Conservation (phyloP, 2,797 vertebrate species). For the Acrossocheilus wenchowensis region DNA sequence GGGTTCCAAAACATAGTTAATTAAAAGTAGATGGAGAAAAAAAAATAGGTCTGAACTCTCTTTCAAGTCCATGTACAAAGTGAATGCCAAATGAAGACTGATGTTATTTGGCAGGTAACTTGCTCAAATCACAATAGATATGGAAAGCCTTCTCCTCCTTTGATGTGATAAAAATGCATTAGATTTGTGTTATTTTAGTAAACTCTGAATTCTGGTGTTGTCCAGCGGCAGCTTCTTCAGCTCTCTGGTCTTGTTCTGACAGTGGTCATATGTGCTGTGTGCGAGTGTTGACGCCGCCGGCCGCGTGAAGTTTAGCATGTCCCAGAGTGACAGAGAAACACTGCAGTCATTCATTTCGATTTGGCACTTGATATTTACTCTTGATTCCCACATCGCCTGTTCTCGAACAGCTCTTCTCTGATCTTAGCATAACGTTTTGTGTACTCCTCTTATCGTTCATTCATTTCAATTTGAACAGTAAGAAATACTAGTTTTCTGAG, state of each 20-base stretch:
- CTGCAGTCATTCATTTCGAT: not conserved
- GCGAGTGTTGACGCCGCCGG: conserved; percentile 54
- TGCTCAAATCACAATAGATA: no score
- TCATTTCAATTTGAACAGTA: not conserved
- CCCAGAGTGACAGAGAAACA: conserved; percentile 47
- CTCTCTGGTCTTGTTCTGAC: conserved; percentile 63
- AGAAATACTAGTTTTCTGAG: not conserved
- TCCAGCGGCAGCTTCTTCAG: conserved; percentile 1
- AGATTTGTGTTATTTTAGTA: no score
- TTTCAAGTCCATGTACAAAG: not conserved
- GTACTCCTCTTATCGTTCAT: not conserved
- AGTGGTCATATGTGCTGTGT: conserved; percentile 67
- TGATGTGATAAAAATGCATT: not conserved
- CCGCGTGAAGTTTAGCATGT: conserved; percentile 61
- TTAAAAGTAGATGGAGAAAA: not conserved
- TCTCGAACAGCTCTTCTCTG: not conserved
- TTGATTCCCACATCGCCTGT: not conserved
- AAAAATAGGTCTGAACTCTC: not conserved
- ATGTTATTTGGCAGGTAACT: no score
- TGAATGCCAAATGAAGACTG: no score
- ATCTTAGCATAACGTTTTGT: not conserved
- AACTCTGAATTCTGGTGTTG: not conserved
- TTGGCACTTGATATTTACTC: not conserved
- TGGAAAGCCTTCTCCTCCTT: not conserved
- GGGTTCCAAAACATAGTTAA: not conserved